Evolutionary conservation across 2,113 vertebrate genomes (phyloP).

Genomic region (Mustelus asterias): DNA sequence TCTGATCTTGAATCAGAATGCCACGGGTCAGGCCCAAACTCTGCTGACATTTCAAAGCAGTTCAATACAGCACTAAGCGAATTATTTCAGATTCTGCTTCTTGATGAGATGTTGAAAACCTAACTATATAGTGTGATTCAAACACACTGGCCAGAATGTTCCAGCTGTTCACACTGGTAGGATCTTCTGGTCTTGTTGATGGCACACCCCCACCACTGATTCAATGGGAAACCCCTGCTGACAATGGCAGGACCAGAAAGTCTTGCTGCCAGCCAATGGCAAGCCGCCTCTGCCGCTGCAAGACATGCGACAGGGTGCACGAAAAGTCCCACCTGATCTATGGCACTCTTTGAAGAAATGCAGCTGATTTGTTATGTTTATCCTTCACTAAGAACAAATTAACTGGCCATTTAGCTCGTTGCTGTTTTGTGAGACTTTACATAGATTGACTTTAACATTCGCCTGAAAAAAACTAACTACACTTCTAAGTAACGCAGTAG

Average conservation of each 20-base stretch:
- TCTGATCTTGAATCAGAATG: background rate
- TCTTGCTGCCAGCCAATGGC: too few species aligned
- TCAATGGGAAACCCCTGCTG: too few species aligned
- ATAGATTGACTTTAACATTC: background rate
- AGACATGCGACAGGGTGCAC: too few species aligned
- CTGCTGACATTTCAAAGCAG: background rate
- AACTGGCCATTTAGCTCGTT: background rate
- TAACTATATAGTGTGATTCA: background rate
- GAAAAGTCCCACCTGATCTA: too few species aligned
- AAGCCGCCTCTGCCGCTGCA: too few species aligned
- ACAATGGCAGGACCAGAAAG: too few species aligned
- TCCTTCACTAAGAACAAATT: background rate
- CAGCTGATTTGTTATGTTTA: background rate
- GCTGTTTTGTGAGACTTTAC: background rate
- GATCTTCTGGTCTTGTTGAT: too few species aligned
- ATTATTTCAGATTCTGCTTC: background rate
- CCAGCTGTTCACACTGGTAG: too few species aligned
- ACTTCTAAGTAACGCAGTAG: background rate
- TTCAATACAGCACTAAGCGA: background rate
- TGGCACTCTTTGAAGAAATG: background rate
- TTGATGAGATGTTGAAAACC: background rate
- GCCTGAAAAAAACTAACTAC: background rate
- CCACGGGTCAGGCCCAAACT: background rate
- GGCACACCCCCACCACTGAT: too few species aligned
- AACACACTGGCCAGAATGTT: too few species aligned